These are phyloP conservation scores for Schizothorax lantsangensis DNA, from an alignment of 2,797 vertebrate species.

Conservation along the genomic window DNA sequence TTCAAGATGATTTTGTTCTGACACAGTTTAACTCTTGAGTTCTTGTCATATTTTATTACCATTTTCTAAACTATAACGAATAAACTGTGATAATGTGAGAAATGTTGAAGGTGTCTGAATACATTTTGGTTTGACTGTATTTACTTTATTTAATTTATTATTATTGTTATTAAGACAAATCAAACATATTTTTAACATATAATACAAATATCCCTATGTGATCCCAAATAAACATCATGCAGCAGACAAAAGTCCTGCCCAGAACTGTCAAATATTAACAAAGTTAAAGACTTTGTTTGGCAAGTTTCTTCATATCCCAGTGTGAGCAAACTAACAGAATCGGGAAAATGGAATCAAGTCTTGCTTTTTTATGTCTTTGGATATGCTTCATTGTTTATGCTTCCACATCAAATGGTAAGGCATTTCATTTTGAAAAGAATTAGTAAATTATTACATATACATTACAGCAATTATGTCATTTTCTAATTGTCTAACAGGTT, in stretches of 20 bases:
- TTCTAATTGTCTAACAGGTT: neutral
- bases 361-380: constrained; percentile 29
- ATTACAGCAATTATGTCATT: neutral
- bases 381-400: constrained; percentile 6
- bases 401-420: constrained; percentile 22
- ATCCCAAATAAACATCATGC: neutral
- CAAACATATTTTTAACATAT: neutral
- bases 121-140: too few relatives aligned
- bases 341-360: constrained; percentile 38
- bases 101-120: too few relatives aligned
- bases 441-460: neutral
- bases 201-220: neutral
- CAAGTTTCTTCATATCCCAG: constrained; percentile 3
- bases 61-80: too few relatives aligned
- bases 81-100: too few relatives aligned
- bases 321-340: constrained; percentile 2
- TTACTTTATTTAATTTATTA: too few relatives aligned
- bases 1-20: too few relatives aligned
- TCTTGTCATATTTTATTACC: too few relatives aligned
- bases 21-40: too few relatives aligned
- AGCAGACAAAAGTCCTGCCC: neutral
- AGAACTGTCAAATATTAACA: constrained; percentile 39
- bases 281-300: constrained; percentile 9
- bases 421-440: neutral
- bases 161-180: too few relatives aligned